Percentiles rank a stretch among this genome's conserved stretches.
Evolutionary conservation across 2,113 vertebrate species (phyloP).

Genomic region (Rostratula benghalensis): DNA sequence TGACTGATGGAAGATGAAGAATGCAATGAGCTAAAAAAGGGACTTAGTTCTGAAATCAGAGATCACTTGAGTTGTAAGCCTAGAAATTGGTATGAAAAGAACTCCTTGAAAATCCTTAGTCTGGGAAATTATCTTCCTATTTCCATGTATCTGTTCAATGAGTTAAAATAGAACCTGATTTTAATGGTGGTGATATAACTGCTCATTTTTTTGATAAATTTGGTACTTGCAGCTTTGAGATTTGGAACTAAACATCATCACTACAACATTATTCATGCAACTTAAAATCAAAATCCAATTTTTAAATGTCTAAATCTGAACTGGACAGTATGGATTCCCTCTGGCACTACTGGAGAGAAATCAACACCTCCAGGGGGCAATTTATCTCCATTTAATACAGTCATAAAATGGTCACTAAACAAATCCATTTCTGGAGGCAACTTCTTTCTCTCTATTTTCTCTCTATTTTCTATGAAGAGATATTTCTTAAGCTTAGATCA

Average conservation of each 20-base stretch:
- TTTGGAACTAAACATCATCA: neutral
- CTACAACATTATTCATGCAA: neutral
- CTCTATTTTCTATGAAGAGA: neutral
- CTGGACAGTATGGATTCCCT: neutral
- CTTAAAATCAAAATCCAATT: neutral
- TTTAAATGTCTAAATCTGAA: neutral
- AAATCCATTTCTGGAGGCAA: neutral
- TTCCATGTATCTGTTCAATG: neutral
- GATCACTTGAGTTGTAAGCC: neutral
- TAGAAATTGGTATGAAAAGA: neutral
- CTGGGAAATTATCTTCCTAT: neutral
- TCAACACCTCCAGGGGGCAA: neutral
- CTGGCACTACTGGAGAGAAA: neutral
- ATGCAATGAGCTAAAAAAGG: neutral
- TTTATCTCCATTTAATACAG: neutral
- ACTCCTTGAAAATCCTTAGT: neutral
- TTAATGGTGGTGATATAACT: neutral
- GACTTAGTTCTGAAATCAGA: neutral
- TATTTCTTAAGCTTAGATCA: neutral
- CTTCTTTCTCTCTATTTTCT: neutral
- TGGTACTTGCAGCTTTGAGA: neutral
- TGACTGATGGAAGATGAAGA: neutral
- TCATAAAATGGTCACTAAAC: neutral
- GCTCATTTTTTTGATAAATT: neutral
- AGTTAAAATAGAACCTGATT: neutral